These are phyloP conservation scores for Mizuhopecten yessoensis DNA, from an alignment of 1,140 invertebrate genomes.

Conservation along the genomic window DNA sequence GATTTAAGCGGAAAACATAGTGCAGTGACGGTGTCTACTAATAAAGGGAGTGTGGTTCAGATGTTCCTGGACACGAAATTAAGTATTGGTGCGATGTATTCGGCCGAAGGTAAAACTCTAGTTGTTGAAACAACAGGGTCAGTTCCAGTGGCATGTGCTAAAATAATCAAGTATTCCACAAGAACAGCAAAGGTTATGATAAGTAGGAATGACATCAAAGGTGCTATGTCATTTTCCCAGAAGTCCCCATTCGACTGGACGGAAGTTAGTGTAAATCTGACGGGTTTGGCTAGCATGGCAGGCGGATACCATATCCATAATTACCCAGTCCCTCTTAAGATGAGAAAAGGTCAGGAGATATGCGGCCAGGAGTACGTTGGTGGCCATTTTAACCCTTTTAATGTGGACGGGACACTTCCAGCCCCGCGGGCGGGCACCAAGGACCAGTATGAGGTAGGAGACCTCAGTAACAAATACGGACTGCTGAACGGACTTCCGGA, in stretches of 20 bases:
- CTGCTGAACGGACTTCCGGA: conserved; percentile 80
- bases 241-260: conserved; percentile 93
- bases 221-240: conserved; percentile 91
- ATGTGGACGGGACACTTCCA: conserved; percentile 71
- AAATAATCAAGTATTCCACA: conserved; percentile 85
- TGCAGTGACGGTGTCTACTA: conserved; percentile 83
- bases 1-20: conserved; percentile 92
- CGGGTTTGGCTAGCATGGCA: conserved; percentile 84
- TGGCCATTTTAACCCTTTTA: conserved; percentile 85
- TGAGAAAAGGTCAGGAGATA: conserved; percentile 89
- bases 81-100: conserved; percentile 59
- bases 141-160: conserved; percentile 87
- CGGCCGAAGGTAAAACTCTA: conserved; percentile 80
- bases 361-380: conserved; percentile 93
- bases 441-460: conserved; percentile 88
- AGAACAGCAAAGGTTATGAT: conserved; percentile 87
- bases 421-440: conserved; percentile 88
- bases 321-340: conserved; percentile 83
- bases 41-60: conserved; percentile 64
- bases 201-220: conserved; percentile 91
- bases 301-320: conserved; percentile 85
- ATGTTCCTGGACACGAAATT: conserved; percentile 84
- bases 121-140: conserved; percentile 81
- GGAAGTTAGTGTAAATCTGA: conserved; percentile 90
- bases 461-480: conserved; percentile 95